These are phyloP conservation scores for Gymnorhina tibicen DNA, from an alignment of 2,113 vertebrate species.

Conservation along the genomic window DNA sequence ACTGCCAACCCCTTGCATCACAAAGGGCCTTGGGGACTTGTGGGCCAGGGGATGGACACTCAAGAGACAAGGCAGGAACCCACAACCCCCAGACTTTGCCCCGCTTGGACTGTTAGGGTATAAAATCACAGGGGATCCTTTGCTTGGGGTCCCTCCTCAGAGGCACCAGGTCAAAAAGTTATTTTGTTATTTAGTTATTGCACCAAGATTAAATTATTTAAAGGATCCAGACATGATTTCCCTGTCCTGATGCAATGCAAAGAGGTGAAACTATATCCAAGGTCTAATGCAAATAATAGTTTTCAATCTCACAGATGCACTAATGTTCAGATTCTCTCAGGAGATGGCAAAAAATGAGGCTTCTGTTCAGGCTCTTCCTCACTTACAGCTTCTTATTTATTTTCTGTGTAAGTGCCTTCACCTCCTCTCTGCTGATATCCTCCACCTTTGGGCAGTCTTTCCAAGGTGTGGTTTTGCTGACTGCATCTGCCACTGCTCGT, in stretches of 20 bases:
- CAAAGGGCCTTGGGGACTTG: background rate
- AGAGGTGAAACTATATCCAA: background rate
- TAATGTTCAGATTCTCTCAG: background rate
- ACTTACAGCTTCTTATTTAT: background rate
- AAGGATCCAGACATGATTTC: background rate
- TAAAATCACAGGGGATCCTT: background rate
- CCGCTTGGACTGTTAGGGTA: fast-evolving
- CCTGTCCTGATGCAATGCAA: background rate
- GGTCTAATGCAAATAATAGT: background rate
- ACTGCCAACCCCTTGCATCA: background rate
- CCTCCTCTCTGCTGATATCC: background rate
- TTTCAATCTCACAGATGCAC: background rate
- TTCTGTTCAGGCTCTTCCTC: background rate
- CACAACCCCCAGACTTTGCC: background rate
- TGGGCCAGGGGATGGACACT: background rate
- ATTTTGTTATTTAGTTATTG: background rate
- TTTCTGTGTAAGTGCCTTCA: background rate
- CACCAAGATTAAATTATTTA: background rate
- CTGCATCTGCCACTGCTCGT: background rate
- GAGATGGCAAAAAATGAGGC: background rate
- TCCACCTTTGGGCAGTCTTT: background rate
- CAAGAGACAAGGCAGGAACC: background rate
- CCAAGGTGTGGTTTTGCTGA: background rate
- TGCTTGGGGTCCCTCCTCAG: fast-evolving
- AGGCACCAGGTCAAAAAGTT: background rate